Percentiles rank a stretch among this genome's conserved stretches.
Conservation (phyloP, 2,888 invertebrate species). For the Pharmacophagus antenor region DNA sequence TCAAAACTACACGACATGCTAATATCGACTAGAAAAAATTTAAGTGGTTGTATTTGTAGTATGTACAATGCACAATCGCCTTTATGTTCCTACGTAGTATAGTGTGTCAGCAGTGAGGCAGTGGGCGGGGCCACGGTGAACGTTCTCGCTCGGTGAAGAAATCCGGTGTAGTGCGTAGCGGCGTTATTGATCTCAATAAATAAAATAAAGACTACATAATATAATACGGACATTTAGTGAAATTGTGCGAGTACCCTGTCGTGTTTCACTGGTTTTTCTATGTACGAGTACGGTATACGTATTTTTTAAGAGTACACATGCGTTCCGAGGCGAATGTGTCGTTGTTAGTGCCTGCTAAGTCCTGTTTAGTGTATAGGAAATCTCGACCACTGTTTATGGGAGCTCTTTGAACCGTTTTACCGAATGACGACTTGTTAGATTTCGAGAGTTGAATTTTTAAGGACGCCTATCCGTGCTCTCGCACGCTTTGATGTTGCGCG, state of each 20-base stretch:
- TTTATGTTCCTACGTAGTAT: slow-evolving; percentile 43
- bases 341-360: slow-evolving; percentile 77
- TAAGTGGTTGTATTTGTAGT: slow-evolving; percentile 13
- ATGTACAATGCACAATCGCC: slow-evolving; percentile 19
- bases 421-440: slow-evolving; percentile 61
- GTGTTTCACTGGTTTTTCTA: slow-evolving; percentile 74
- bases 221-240: slow-evolving; percentile 71
- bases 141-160: slow-evolving; percentile 46
- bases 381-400: slow-evolving; percentile 65
- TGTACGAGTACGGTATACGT: slow-evolving; percentile 63
- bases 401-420: slow-evolving; percentile 65
- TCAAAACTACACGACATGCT: neutral
- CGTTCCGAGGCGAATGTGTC: slow-evolving; percentile 50
- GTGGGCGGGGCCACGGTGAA: slow-evolving; percentile 34
- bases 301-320: slow-evolving; percentile 38
- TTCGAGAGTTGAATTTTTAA: slow-evolving; percentile 58
- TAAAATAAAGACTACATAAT: slow-evolving; percentile 69
- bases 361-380: slow-evolving; percentile 61
- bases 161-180: slow-evolving; percentile 63
- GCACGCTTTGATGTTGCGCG: slow-evolving; percentile 33
- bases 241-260: slow-evolving; percentile 72
- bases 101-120: slow-evolving; percentile 36
- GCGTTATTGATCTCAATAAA: slow-evolving; percentile 77
- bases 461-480: slow-evolving; percentile 34
- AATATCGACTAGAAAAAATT: slow-evolving; percentile 6